Base-by-base conservation (phyloP, 2,113 vertebrate species). In the Pogona vitticeps region DNA sequence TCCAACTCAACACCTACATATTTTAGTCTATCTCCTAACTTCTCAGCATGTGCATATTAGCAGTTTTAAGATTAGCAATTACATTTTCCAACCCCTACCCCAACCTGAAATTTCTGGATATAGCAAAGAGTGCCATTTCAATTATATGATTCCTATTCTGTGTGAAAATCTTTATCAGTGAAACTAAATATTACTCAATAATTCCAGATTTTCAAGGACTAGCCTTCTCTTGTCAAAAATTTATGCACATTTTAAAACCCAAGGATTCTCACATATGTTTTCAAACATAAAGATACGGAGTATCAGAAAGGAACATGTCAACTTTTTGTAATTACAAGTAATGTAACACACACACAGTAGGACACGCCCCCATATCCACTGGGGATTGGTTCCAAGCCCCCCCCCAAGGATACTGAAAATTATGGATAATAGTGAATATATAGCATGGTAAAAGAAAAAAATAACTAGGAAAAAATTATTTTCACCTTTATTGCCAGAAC, bases 231-330 rank as follows among this genome's bases (percentile, higher is more conserved):
- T 61, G 18, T 7, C 58, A 59, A n/a, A 20, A 33, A 58, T 17
- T 21, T 83, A 89, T 81, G 9, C 7, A 40, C 36, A 59, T 79
- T 79, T 70, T 33, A 2, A 1, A 46, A 17, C 75, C 90, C 20
- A 58, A 26, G 38, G 6, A 2, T 23, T 42, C 23, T 58, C 31
- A 68, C 1, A 80, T 86, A 88, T 76, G 70, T 89, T 52, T 82
- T 68, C 63, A 86, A 76, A 92, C 89, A 26, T 46, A 89, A 61
- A 77, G 88, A 86, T 8, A 83, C 56, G 63, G 83, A 76, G 40
- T 28, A 28, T 82, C 46, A 71, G 20, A 90, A 40, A 59, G 70
- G 33, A 77, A 56, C 5, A 65, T 23, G 2, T 8, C 84, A 31
- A 28, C 6, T 38, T 84, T 68, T 70, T 83, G 26, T 82, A 63